phyloP scores from a whole-genome alignment of 2,797 vertebrate genomes.

The Cuculus canorus region DNA sequence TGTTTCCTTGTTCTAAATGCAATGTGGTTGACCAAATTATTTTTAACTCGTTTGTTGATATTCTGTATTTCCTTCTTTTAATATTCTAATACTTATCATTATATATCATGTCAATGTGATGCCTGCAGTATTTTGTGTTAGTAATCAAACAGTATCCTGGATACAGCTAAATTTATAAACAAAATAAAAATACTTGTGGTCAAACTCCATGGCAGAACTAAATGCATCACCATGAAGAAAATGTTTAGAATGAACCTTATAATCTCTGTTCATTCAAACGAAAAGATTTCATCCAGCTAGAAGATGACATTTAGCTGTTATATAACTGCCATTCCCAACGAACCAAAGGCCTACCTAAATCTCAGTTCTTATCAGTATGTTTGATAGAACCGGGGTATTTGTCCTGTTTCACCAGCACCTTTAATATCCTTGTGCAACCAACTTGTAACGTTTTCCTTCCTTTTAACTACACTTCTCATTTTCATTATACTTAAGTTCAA shows the following conservation, averaged over 20 bases:
- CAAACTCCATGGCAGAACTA: background rate
- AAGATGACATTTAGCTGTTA: background rate
- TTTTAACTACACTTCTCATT: background rate
- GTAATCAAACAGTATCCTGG: background rate
- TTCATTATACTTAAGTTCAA: background rate
- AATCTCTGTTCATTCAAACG: background rate
- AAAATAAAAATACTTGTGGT: background rate
- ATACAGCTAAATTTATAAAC: background rate
- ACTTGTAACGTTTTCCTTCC: background rate
- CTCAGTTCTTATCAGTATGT: background rate
- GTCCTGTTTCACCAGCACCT: background rate
- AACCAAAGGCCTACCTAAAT: background rate
- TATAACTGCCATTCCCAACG: background rate
- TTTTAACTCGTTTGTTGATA: background rate
- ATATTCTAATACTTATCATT: background rate
- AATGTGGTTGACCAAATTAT: background rate
- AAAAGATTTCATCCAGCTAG: background rate
- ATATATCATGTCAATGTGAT: background rate
- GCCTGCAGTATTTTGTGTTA: background rate
- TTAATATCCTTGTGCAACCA: background rate
- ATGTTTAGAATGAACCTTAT: background rate
- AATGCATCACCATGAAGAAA: background rate
- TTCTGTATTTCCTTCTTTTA: background rate
- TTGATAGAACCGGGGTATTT: background rate
- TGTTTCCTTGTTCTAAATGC: background rate